Percentiles rank a stretch among this genome's conserved stretches.
phyloP scores from a whole-genome alignment of 1,140 invertebrate species.

The Tigriopus japonicus region DNA sequence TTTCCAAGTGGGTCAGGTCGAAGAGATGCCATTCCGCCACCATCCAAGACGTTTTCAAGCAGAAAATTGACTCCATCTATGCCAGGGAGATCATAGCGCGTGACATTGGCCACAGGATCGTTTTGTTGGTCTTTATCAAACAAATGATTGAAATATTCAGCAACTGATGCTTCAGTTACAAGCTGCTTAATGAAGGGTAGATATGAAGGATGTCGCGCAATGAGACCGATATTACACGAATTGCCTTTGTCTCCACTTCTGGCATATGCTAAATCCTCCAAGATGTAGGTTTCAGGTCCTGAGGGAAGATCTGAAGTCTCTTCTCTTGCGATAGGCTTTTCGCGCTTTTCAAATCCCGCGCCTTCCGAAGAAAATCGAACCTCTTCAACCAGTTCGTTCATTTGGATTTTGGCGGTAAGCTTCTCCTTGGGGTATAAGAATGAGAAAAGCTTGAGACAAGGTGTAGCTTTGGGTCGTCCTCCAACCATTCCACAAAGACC shows the following conservation, averaged over 20 bases:
- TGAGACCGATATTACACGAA: slow-evolving; percentile 32
- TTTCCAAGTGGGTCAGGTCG: slow-evolving; percentile 32
- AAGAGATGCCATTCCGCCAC: slow-evolving; percentile 31
- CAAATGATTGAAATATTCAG: slow-evolving; percentile 28
- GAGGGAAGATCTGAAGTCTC: background rate
- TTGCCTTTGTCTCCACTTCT: slow-evolving; percentile 36
- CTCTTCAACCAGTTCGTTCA: slow-evolving; percentile 17
- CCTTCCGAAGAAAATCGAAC: slow-evolving; percentile 15
- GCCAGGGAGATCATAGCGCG: slow-evolving; percentile 30
- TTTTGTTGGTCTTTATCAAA: slow-evolving; percentile 19
- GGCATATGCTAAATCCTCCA: slow-evolving; percentile 31
- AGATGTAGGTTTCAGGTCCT: slow-evolving; percentile 24
- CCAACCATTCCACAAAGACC: slow-evolving; percentile 31
- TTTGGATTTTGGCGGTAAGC: slow-evolving; percentile 21
- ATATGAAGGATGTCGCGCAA: slow-evolving; percentile 28
- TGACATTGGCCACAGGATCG: slow-evolving; percentile 6
- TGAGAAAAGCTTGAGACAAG: slow-evolving; percentile 30
- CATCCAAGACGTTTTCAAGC: slow-evolving; percentile 27
- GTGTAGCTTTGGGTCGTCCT: slow-evolving; percentile 31
- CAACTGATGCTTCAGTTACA: slow-evolving; percentile 27
- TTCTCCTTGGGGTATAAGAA: slow-evolving; percentile 29
- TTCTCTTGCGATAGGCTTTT: background rate
- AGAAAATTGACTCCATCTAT: slow-evolving; percentile 30
- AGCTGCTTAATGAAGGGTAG: slow-evolving; percentile 26
- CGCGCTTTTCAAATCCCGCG: slow-evolving; percentile 18